These are phyloP conservation scores for Pelmatolapia mariae DNA, from an alignment of 2,113 vertebrate species.

Conservation along the genomic window DNA sequence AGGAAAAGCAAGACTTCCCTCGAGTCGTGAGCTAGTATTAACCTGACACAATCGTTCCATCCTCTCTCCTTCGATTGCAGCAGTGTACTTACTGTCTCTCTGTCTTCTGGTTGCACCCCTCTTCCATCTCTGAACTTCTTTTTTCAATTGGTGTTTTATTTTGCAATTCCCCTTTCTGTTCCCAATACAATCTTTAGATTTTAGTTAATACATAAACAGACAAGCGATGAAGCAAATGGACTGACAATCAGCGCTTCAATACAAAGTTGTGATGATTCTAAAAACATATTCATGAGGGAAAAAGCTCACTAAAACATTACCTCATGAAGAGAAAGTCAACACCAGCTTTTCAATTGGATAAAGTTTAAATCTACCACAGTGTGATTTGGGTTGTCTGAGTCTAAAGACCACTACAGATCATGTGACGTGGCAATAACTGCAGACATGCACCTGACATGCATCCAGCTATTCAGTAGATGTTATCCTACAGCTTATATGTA, in stretches of 20 bases:
- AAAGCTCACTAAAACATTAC: background rate
- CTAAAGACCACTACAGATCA: background rate
- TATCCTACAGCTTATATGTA: background rate
- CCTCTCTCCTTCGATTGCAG: background rate
- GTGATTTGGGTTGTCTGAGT: background rate
- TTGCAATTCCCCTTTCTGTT: background rate
- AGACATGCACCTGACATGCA: background rate
- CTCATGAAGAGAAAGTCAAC: background rate
- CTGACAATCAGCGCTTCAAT: background rate
- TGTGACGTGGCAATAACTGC: background rate
- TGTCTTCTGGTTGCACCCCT: background rate
- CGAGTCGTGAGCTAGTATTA: slow-evolving; percentile 1
- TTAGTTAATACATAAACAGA: background rate
- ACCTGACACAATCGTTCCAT: background rate
- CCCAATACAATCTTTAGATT: background rate
- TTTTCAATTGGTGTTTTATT: background rate
- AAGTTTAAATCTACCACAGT: background rate
- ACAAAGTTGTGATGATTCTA: background rate
- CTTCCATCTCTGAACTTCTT: background rate
- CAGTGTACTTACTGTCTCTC: background rate
- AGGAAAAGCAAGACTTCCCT: slow-evolving; percentile 25
- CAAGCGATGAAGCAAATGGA: background rate
- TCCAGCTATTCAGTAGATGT: background rate
- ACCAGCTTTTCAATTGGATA: background rate
- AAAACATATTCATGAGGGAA: background rate